Evolutionary conservation across 2,888 invertebrate species (phyloP), one percentile per base, ranked within the genome.

Genomic region (Dolichopus griseipennis): DNA sequence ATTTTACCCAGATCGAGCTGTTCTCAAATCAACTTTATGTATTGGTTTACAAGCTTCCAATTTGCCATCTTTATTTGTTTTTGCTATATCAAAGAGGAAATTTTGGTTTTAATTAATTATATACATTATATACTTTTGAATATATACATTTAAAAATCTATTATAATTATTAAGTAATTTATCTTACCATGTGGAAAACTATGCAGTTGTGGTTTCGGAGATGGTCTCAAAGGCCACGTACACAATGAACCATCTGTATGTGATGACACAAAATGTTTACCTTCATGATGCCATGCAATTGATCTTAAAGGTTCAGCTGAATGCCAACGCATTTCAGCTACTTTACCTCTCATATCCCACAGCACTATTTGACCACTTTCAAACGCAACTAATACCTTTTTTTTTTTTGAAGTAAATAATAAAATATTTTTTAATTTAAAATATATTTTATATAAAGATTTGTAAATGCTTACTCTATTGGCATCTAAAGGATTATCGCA

Each of bases 251-350:
- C 99, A 83, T 99, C 97, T 63, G 88, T 88, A 83, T 99, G 98
- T 76, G 95, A 93, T 74, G 91, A 91, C 90, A 99, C 93, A 80
- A 99, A 93, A 83, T 94, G 92, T 83, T 95, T 96, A 73, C 97
- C 99, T 83, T 99, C 98, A 83, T 93, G 90, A 82, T 97, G 96
- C 99, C 99, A 99, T 72, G 93, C 88, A 76, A 95, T 88, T 68
- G 95, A 95, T 77, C 91, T 88, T 74, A 97, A 84, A 67, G 87
- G 88, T 79, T 93, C 93, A 34, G 86, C 84, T 68, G 90, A 86
- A 76, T 88, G 86, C 83, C 90, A 92, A 78, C 95, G 87, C 83
- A 90, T 88, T 78, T 99, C 98, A 62, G 93, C 95, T 74, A 83
- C 83, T 82, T 92, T 93, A 75, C 85, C 88, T 76, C 90, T 89